A percentile compares a stretch with the other conserved stretches of the same genome.
Conservation (phyloP, 2,113 vertebrate genomes). For the Falcunculus frontatus region DNA sequence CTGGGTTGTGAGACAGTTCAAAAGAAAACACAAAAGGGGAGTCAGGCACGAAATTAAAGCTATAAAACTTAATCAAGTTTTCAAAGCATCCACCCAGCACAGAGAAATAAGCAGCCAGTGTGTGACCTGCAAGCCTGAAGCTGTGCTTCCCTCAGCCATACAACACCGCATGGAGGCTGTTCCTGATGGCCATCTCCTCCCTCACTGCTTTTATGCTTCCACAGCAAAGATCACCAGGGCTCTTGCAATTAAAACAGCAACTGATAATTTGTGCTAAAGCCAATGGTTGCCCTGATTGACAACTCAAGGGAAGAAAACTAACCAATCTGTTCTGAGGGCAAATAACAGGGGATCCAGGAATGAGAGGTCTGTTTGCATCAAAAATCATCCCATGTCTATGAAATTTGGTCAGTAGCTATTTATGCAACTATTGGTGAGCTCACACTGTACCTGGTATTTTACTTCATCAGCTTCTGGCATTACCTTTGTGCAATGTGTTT, state of each 20-base stretch:
- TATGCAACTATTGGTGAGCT: not conserved
- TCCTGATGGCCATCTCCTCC: not conserved
- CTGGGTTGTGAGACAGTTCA: not conserved
- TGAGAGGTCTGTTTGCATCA: not conserved
- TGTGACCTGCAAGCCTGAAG: not conserved
- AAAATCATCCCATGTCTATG: not conserved
- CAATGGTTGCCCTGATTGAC: not conserved
- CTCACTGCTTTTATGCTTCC: not conserved
- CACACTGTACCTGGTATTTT: not conserved
- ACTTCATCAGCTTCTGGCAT: not conserved
- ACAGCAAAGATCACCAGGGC: not conserved
- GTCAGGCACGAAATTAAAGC: conserved; percentile 19
- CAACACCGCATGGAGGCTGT: rapidly evolving
- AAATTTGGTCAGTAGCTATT: not conserved
- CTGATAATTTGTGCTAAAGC: not conserved
- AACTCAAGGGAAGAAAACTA: not conserved
- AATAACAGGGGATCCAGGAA: not conserved
- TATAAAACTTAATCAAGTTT: conserved; percentile 34
- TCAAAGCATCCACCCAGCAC: not conserved
- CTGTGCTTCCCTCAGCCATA: not conserved
- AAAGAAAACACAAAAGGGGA: not conserved
- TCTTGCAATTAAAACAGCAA: not conserved
- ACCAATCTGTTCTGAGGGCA: not conserved
- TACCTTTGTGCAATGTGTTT: not conserved
- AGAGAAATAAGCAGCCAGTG: not conserved